Evolutionary conservation across 2,797 vertebrate genomes (phyloP).

Genomic region (Mormyrops boulengeri): DNA sequence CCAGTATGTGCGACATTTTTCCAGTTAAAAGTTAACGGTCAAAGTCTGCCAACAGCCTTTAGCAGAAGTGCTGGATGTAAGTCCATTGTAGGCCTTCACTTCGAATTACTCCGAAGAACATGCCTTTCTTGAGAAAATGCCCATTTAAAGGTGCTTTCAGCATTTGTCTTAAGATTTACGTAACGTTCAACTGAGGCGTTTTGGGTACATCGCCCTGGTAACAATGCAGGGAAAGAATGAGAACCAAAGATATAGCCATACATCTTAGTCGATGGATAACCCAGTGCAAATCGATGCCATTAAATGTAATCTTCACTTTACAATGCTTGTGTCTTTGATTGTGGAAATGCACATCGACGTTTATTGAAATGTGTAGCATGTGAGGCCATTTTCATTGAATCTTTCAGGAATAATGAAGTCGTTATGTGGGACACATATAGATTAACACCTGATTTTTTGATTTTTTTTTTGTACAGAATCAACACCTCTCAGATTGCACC

Average conservation of each 20-base stretch:
- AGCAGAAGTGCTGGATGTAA: background rate
- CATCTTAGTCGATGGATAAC: background rate
- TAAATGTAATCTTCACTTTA: background rate
- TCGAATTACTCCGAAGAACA: background rate
- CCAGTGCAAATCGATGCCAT: background rate
- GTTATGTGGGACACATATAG: background rate
- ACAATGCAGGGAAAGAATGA: background rate
- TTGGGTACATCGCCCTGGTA: background rate
- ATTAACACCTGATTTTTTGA: background rate
- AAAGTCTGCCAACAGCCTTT: background rate
- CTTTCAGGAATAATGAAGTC: background rate
- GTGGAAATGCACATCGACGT: background rate
- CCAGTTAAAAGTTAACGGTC: background rate
- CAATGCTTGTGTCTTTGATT: background rate
- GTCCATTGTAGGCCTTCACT: background rate
- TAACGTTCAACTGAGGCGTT: background rate
- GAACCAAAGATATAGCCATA: background rate
- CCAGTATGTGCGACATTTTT: background rate
- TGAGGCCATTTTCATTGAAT: background rate
- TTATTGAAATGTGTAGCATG: background rate
- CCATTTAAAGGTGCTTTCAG: background rate
- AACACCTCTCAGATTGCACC: background rate
- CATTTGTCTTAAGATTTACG: background rate
- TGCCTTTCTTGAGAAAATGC: background rate
- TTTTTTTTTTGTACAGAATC: background rate